Evolutionary conservation across 2,113 vertebrate species (phyloP).

Genomic region (Oreochromis niloticus): DNA sequence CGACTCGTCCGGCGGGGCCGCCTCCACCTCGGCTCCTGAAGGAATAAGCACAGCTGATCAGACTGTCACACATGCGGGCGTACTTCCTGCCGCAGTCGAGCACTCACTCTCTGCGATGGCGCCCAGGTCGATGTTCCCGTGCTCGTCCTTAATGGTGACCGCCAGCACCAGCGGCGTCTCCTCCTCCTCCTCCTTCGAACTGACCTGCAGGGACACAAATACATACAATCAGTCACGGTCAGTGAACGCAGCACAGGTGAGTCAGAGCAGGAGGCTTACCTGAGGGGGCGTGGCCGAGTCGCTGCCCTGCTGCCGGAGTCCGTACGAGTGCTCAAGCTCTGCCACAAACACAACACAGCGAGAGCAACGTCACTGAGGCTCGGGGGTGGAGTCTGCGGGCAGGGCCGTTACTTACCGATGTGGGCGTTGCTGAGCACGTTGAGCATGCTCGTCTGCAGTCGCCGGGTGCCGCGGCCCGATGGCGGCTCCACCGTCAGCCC

Average conservation of each 20-base stretch:
- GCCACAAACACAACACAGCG: neutral
- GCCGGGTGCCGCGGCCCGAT: neutral
- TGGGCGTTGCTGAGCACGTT: slow-evolving; percentile 42
- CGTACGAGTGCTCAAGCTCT: slow-evolving; percentile 57
- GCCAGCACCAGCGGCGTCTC: slow-evolving; percentile 49
- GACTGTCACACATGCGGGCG: no score
- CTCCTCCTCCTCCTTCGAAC: neutral
- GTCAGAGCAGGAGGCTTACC: neutral
- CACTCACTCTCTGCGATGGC: slow-evolving; percentile 57
- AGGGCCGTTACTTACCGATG: slow-evolving; percentile 38
- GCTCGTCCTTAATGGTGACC: slow-evolving; percentile 49
- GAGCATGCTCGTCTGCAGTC: slow-evolving; percentile 39
- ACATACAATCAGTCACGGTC: neutral
- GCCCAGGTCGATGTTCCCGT: slow-evolving; percentile 48
- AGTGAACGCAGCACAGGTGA: neutral
- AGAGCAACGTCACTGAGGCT: neutral
- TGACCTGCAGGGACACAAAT: neutral
- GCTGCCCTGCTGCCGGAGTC: neutral
- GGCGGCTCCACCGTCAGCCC: slow-evolving; percentile 15
- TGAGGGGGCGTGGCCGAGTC: neutral
- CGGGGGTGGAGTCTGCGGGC: neutral
- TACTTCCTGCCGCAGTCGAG: neutral
- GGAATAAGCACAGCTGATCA: neutral
- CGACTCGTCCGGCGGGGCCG: neutral
- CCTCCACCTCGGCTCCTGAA: slow-evolving; percentile 33